Percentiles rank a stretch among this genome's conserved stretches.
Evolutionary conservation across 2,113 vertebrate genomes (phyloP).

Genomic region (Rhinopomastus cyanomelas): DNA sequence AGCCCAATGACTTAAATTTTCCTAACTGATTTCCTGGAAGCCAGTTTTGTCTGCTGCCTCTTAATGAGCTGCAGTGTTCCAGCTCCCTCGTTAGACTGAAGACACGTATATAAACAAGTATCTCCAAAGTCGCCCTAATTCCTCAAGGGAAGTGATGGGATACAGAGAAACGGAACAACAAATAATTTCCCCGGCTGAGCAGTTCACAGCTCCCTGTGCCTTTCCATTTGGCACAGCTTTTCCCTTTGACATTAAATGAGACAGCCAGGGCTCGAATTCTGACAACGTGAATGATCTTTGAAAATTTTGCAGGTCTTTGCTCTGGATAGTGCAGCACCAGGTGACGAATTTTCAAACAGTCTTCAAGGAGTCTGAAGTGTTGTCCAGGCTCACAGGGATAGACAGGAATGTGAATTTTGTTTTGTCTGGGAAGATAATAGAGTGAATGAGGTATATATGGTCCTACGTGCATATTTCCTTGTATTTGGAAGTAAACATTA

Average conservation of each 20-base stretch:
- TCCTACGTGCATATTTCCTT: background rate
- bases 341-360: background rate
- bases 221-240: background rate
- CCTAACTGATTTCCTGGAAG: conserved; percentile 53
- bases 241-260: background rate
- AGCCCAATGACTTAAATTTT: conserved; percentile 56
- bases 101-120: background rate
- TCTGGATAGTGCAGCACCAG: background rate
- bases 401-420: background rate
- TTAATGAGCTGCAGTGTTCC: background rate
- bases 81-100: background rate
- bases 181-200: background rate
- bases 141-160: background rate
- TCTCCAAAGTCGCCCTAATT: background rate
- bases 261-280: background rate
- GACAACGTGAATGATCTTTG: background rate
- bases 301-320: background rate
- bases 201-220: background rate
- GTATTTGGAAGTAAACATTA: background rate
- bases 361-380: background rate
- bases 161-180: background rate
- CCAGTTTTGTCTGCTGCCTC: conserved; percentile 24
- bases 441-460: background rate
- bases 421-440: background rate
- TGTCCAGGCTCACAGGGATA: background rate